Percentiles rank a stretch among this genome's conserved stretches.
These are phyloP conservation scores for Pseudomyrmex concolor DNA, from an alignment of 1,140 invertebrate genomes.

Conservation along the genomic window DNA sequence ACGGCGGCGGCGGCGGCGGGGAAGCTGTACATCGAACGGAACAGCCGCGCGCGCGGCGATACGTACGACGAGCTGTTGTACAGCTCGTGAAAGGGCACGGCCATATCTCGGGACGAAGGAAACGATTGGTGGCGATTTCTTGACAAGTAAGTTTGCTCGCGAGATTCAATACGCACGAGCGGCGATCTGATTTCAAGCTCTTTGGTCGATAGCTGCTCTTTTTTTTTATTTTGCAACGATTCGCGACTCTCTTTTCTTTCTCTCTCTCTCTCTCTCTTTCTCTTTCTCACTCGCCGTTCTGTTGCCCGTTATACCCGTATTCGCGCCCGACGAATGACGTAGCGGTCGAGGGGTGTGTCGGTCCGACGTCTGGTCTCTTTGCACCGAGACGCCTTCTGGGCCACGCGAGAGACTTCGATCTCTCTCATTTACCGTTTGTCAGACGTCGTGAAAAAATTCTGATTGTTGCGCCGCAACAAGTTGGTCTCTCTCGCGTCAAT, in stretches of 20 bases:
- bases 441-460: background rate
- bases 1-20: slow-evolving; percentile 60
- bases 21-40: slow-evolving; percentile 73
- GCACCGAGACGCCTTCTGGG: background rate
- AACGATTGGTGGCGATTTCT: slow-evolving; percentile 44
- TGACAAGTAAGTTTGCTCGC: slow-evolving; percentile 55
- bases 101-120: slow-evolving; percentile 55
- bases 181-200: background rate
- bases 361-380: background rate
- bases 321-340: slow-evolving; percentile 63
- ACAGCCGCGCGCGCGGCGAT: slow-evolving; percentile 71
- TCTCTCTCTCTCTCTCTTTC: no score
- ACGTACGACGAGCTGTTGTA: slow-evolving; percentile 64
- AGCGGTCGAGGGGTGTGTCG: slow-evolving; percentile 69
- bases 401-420: slow-evolving; percentile 1
- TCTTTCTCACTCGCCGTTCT: no score
- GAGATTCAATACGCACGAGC: background rate
- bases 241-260: no score
- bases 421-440: slow-evolving; percentile 20
- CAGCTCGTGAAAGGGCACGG: slow-evolving; percentile 61
- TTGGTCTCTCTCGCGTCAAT: background rate
- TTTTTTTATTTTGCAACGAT: no score
- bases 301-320: background rate
- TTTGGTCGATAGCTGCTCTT: no score
- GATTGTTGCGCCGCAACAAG: background rate